A percentile compares a stretch with the other conserved stretches of the same genome.
Conservation (phyloP, 2,888 invertebrate species). For the Labia minor region DNA sequence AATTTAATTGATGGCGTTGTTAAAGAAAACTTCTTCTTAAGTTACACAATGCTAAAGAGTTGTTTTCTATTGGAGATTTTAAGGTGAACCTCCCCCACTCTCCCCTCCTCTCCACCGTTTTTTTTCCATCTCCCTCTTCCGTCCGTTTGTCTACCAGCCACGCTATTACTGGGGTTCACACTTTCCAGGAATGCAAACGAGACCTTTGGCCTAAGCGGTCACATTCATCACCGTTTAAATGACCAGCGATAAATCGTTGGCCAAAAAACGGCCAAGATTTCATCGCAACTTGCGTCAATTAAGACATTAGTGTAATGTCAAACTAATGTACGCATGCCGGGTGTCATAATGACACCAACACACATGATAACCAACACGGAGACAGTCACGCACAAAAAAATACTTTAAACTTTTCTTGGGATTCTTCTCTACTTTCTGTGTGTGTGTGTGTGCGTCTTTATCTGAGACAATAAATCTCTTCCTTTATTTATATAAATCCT, state of each 20-base stretch:
- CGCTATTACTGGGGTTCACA: neutral
- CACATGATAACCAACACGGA: neutral
- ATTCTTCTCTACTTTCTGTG: neutral
- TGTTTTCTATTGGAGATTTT: too few relatives aligned
- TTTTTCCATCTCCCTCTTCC: neutral
- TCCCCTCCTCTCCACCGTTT: neutral
- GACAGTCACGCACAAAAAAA: neutral
- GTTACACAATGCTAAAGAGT: too few relatives aligned
- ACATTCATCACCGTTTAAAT: neutral
- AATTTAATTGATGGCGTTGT: too few relatives aligned
- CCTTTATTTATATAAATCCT: slow-evolving; percentile 8
- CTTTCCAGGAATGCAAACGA: slow-evolving; percentile 13
- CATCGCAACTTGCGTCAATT: slow-evolving; percentile 7
- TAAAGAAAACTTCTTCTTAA: too few relatives aligned
- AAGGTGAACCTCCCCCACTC: too few relatives aligned
- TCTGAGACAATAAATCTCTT: neutral
- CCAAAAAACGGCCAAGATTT: slow-evolving; percentile 9
- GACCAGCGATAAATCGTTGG: neutral
- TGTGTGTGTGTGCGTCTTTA: too few relatives aligned
- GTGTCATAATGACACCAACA: slow-evolving; percentile 5
- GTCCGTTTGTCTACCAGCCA: too few relatives aligned
- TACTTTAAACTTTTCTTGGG: neutral
- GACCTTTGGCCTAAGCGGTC: neutral
- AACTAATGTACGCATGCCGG: slow-evolving; percentile 2
- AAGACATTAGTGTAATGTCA: slow-evolving; percentile 13